phyloP scores from a whole-genome alignment of 2,888 invertebrate species.

The Platerodrilus igneus region DNA sequence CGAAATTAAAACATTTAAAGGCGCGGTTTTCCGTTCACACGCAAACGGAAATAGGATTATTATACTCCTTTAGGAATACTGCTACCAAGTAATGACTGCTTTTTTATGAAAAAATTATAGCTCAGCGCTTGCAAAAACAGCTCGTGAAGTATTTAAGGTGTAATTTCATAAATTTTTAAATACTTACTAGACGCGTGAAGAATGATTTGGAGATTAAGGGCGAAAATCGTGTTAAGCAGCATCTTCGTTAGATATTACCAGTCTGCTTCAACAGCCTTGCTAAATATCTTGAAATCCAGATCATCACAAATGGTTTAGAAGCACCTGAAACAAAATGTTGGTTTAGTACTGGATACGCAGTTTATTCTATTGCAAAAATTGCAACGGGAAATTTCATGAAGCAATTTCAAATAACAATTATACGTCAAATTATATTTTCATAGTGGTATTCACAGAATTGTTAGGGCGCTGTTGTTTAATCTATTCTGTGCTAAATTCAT shows the following conservation, averaged over 20 bases:
- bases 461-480: constrained; percentile 3
- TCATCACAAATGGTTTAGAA: too few species aligned
- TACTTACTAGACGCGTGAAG: constrained; percentile 37
- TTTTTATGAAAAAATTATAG: constrained; percentile 7
- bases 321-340: too few species aligned
- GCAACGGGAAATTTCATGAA: too few species aligned
- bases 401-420: too few species aligned
- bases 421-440: constrained; percentile 1
- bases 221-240: constrained; percentile 34
- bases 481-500: background rate
- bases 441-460: constrained; percentile 4
- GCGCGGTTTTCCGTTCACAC: constrained; percentile 11
- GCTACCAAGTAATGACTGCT: constrained; percentile 6
- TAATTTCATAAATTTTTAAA: too few species aligned
- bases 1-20: constrained; percentile 15
- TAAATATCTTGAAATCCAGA: too few species aligned
- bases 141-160: too few species aligned
- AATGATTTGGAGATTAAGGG: constrained; percentile 37
- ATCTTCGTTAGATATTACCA: too few species aligned
- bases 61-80: constrained; percentile 10
- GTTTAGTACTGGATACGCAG: too few species aligned
- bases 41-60: constrained; percentile 16
- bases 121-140: background rate
- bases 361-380: too few species aligned
- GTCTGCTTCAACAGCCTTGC: too few species aligned